Evolutionary conservation across 1,140 invertebrate species (phyloP).

Genomic region (Camponotus vicinus): DNA sequence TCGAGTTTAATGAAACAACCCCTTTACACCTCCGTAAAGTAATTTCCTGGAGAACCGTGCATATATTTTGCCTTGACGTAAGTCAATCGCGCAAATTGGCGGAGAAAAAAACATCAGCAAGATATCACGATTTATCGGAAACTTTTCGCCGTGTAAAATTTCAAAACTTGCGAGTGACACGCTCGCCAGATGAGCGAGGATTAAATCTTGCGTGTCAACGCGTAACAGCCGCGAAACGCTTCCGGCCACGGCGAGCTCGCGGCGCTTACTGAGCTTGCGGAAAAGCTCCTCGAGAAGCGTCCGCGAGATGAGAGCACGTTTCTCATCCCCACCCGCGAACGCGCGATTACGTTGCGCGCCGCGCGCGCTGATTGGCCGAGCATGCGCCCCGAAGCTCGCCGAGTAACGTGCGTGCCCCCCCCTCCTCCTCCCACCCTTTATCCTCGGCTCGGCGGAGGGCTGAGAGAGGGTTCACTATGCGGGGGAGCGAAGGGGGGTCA

Average conservation of each 20-base stretch:
- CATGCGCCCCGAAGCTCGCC: conserved; percentile 46
- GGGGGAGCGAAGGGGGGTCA: conserved; percentile 11
- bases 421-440: too few species aligned
- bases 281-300: conserved; percentile 65
- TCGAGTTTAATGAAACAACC: conserved; percentile 15
- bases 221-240: conserved; percentile 56
- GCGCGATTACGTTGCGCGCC: conserved; percentile 56
- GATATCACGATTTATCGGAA: conserved; percentile 18
- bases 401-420: conserved; percentile 44
- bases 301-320: conserved; percentile 75
- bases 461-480: neutral
- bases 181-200: neutral
- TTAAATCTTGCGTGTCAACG: neutral
- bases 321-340: conserved; percentile 69
- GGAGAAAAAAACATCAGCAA: neutral
- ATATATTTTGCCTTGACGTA: neutral
- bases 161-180: neutral
- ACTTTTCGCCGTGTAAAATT: conserved; percentile 32
- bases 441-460: too few species aligned
- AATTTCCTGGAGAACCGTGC: neutral
- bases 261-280: conserved; percentile 81
- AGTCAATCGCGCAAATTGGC: conserved; percentile 22
- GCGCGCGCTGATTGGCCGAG: conserved; percentile 55
- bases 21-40: neutral
- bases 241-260: conserved; percentile 78